Evolutionary conservation across 2,797 vertebrate genomes (phyloP).

Genomic region (Mormyrus hasselquistii): DNA sequence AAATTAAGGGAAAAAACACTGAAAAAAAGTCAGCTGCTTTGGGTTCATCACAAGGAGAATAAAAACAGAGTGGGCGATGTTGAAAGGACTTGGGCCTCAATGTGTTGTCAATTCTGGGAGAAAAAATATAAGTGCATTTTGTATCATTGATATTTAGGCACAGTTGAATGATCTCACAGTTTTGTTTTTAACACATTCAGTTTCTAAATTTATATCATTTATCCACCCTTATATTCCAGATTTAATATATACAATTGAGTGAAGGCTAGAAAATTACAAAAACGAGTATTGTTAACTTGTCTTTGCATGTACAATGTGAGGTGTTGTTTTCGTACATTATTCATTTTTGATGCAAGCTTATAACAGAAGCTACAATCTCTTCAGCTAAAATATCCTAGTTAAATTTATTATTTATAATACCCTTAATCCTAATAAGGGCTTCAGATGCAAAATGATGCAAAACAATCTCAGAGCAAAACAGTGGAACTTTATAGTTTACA

Average conservation of each 20-base stretch:
- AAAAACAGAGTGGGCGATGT: neutral
- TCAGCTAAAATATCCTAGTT: constrained; percentile 19
- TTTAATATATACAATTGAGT: neutral
- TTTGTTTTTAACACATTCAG: neutral
- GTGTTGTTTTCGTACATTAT: neutral
- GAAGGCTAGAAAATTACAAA: neutral
- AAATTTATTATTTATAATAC: constrained; percentile 22
- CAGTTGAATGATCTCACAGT: neutral
- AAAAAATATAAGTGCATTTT: neutral
- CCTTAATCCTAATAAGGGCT: constrained; percentile 22
- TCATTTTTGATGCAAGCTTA: neutral
- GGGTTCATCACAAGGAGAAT: neutral
- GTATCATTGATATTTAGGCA: neutral
- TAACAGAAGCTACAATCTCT: constrained; percentile 3
- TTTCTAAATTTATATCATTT: neutral
- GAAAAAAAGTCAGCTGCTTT: constrained; percentile 1
- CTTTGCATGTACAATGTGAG: neutral
- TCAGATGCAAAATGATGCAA: constrained; percentile 6
- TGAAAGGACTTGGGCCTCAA: neutral
- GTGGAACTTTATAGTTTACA: neutral
- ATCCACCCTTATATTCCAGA: neutral
- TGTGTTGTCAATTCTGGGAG: neutral
- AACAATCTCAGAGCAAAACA: neutral
- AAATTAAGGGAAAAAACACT: neutral
- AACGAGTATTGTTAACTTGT: neutral